phyloP scores from a whole-genome alignment of 2,797 vertebrate genomes.

The Pteropus rufus region DNA sequence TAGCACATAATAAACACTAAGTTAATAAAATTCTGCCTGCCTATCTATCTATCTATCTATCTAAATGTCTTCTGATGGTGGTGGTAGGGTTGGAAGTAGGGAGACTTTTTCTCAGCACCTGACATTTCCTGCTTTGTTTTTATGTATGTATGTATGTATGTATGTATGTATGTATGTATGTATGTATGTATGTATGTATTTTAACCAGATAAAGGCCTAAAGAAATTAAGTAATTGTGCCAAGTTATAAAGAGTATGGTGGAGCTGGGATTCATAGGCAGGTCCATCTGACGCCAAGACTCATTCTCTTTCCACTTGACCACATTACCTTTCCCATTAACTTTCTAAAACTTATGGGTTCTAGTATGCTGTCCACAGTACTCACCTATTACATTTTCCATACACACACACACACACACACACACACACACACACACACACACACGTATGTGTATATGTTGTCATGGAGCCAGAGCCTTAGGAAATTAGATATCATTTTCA shows the following conservation, averaged over 20 bases:
- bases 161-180: too few species aligned
- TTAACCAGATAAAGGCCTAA: background rate
- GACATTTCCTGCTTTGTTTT: background rate
- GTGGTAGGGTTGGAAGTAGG: accelerated
- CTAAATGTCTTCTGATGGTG: background rate
- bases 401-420: too few species aligned
- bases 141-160: background rate
- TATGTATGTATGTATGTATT: too few species aligned
- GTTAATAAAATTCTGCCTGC: background rate
- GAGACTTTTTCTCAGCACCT: background rate
- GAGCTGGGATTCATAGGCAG: background rate
- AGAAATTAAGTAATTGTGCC: background rate
- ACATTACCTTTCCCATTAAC: background rate
- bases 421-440: too few species aligned
- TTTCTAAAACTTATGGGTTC: background rate
- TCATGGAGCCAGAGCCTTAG: background rate
- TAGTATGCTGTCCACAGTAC: background rate
- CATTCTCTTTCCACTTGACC: background rate
- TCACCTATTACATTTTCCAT: background rate
- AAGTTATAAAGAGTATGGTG: background rate
- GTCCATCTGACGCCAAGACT: background rate
- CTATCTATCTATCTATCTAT: background rate
- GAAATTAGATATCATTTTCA: slow-evolving; percentile 61
- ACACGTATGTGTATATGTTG: too few species aligned
- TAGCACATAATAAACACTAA: background rate